Evolutionary conservation across 2,797 vertebrate species (phyloP), one percentile per base, ranked within the genome.

Genomic region (Amazona ochrocephala): DNA sequence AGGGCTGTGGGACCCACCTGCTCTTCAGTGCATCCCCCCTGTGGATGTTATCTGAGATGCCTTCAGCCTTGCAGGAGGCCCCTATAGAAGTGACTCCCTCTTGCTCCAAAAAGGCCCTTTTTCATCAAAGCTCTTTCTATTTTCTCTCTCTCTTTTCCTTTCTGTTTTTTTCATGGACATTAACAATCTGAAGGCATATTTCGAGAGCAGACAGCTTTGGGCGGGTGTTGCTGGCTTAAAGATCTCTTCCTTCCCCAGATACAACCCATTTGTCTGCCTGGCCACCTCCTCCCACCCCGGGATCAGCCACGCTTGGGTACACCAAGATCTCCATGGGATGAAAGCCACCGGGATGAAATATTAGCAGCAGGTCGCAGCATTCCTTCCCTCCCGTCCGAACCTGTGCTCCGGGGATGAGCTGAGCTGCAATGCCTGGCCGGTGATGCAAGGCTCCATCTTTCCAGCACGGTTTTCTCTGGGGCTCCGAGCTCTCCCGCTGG

Each of bases 101-200:
- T 75, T 29, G 20, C 67, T 90, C 80, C 58, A 22, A 13, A 60
- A 67, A 79, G 81, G n/a, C 72, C 86, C 19, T 73, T 81, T 53
- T 90, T 81, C 81, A 67, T 64, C 84, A 82, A 85, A 85, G 87
- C 56, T 78, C 45, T 82, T 94, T 39, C 78, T 82, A 51, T 89
- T 92, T 92, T 65, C 53, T 91, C 32, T 84, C 8, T 41, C 37
- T 65, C 14, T 53, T 11, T 7, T 26, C n/a, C 5, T 5, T 5
- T 14, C 21, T 15, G 30, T 65, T 32, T n/a, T 14, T 14, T 34
- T 18, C 39, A 17, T 53, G 80, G 92, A 76, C 90, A 95, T 95
- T 97, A 95, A 93, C 88, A 96, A 95, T 92, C 92, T 37, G 45
- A 83, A 95, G 86, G 90, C 94, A 95, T 93, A 89, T 95, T 93